A percentile compares a stretch with the other conserved stretches of the same genome.
Evolutionary conservation across 2,113 vertebrate species (phyloP).

Genomic region (Xyrauchen texanus): DNA sequence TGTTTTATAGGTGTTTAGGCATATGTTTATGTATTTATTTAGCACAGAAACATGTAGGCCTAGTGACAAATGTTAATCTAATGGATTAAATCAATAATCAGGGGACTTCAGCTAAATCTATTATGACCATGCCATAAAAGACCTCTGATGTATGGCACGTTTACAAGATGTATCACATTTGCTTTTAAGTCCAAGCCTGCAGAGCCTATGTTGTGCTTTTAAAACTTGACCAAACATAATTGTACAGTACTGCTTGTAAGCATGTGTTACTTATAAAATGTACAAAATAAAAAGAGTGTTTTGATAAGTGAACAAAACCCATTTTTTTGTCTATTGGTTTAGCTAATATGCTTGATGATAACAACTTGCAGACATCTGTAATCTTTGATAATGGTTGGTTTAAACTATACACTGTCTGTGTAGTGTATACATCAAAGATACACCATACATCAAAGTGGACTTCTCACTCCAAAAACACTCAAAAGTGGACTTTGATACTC

Average conservation of each 20-base stretch:
- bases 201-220: not conserved
- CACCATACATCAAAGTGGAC: not conserved
- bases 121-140: not conserved
- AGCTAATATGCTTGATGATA: not conserved
- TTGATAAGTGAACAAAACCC: not conserved
- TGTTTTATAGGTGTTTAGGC: too few relatives aligned
- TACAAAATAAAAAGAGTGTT: slow-evolving; percentile 5
- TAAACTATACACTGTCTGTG: not conserved
- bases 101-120: slow-evolving; percentile 9
- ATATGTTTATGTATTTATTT: too few relatives aligned
- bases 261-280: slow-evolving; percentile 13
- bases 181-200: not conserved
- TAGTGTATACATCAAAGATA: too few relatives aligned
- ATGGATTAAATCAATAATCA: too few relatives aligned
- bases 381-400: not conserved
- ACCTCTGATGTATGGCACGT: not conserved
- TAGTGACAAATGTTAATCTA: too few relatives aligned
- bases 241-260: slow-evolving; percentile 13
- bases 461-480: not conserved
- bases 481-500: slow-evolving; percentile 13
- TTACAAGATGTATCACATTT: not conserved
- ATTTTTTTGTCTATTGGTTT: not conserved
- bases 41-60: too few relatives aligned
- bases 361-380: not conserved
- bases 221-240: slow-evolving; percentile 15